Base-by-base conservation (phyloP, 2,888 invertebrate species). In the Lochmaea crataegi region DNA sequence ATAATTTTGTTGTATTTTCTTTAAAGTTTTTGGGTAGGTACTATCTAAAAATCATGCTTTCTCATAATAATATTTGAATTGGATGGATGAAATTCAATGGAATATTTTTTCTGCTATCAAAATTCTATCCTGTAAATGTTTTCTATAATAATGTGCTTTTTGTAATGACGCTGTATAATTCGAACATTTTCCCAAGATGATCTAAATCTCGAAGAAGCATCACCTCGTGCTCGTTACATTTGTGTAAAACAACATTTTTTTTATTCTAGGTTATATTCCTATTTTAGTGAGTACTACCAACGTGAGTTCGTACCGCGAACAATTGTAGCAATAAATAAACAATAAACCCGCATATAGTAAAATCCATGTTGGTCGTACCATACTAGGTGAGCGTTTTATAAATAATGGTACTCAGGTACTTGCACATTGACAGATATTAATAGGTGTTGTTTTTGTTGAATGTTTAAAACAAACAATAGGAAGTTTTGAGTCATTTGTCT, bases 281-380 rank as follows among this genome's bases (percentile, higher is more conserved):
- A 71, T 73, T 75, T 71, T 61, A 71, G 73, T 73, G 61, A 60
- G 18, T 53, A 53, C 61, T 58, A 60, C 42, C 63, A 74, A 74
- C 73, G 76, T 69, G 76, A 72, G 74, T 71, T 69, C 65, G 66
- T 68, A 70, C 69, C 61, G 75, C 66, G 65, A 70, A 76, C 68
- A 71, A 71, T 75, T 73, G 75, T 72, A 74, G 72, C 75, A 77
- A 77, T 77, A 77, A 77, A 77, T 77, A 77, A 76, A 77, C 76
- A 77, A 77, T 77, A 76, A 76, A 72, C 72, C 76, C 72, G 77
- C 77, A 76, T 75, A 68, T 68, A 74, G 71, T 64, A 63, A 71
- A 68, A 71, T 68, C 65, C 71, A 74, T 71, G 74, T 68, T 71
- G 60, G 71, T 71, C 74, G 68, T 61, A 65, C 74, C 74, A 68